Conservation (phyloP, 2,888 invertebrate genomes). For the Chironomus tentans region DNA sequence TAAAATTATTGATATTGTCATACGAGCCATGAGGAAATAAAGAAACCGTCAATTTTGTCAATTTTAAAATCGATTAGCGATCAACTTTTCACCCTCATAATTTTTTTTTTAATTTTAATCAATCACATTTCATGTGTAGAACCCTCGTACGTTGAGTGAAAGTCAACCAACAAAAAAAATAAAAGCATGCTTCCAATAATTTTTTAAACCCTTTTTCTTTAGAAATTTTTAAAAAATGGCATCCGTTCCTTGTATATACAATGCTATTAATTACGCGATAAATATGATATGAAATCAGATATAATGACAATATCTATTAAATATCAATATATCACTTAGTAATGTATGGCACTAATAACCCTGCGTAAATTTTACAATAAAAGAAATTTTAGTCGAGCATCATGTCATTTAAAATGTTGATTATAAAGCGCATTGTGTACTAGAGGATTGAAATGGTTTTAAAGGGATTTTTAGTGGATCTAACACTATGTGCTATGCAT, state of each 20-base stretch:
- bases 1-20: not conserved
- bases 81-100: not conserved
- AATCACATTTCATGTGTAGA: not conserved
- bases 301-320: slow-evolving; percentile 6
- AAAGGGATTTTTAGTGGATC: too few relatives aligned
- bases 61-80: slow-evolving; percentile 3
- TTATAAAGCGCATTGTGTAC: too few relatives aligned
- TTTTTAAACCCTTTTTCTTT: not conserved
- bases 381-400: too few relatives aligned
- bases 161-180: not conserved
- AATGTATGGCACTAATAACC: not conserved
- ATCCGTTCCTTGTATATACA: not conserved
- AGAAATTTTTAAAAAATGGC: slow-evolving; percentile 1
- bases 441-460: too few relatives aligned
- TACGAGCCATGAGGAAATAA: not conserved
- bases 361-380: not conserved
- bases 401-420: too few relatives aligned
- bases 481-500: too few relatives aligned
- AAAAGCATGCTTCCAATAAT: not conserved
- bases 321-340: not conserved
- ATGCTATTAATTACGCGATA: slow-evolving; percentile 1
- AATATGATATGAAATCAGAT: slow-evolving; percentile 6
- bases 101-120: not conserved
- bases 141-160: not conserved
- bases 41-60: not conserved